Evolutionary conservation across 2,113 vertebrate genomes (phyloP).

Genomic region (Saccopteryx leptura): DNA sequence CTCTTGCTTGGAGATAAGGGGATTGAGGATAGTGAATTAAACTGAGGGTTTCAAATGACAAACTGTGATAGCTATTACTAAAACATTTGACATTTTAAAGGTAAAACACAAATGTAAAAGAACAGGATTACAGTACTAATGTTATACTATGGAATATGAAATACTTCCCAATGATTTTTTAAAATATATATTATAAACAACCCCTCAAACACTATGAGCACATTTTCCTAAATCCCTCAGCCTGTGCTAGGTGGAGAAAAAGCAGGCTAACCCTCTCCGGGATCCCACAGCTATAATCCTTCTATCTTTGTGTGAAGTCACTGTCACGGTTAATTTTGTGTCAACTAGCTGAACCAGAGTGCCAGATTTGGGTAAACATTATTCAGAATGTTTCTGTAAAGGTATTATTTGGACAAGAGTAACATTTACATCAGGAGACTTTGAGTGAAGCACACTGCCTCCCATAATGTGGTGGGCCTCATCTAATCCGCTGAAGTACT

Average conservation of each 20-base stretch:
- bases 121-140: not conserved
- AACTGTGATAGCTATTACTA: not conserved
- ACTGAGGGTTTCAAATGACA: not conserved
- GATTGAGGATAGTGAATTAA: not conserved
- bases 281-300: not conserved
- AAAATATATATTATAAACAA: not conserved
- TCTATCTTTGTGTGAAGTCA: not conserved
- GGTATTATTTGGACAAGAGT: not conserved
- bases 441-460: not conserved
- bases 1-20: not conserved
- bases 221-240: not conserved
- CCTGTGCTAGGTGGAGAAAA: not conserved
- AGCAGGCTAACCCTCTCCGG: too few species aligned
- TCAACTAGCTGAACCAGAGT: not conserved
- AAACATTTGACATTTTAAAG: not conserved
- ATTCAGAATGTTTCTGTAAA: not conserved
- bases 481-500: not conserved
- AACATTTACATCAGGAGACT: not conserved
- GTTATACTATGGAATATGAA: not conserved
- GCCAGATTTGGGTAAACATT: not conserved
- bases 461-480: not conserved
- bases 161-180: not conserved
- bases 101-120: not conserved
- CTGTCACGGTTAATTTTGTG: not conserved
- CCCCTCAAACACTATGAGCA: not conserved